Conservation (phyloP, 2,797 vertebrate genomes). For the Ceyx erithaca region DNA sequence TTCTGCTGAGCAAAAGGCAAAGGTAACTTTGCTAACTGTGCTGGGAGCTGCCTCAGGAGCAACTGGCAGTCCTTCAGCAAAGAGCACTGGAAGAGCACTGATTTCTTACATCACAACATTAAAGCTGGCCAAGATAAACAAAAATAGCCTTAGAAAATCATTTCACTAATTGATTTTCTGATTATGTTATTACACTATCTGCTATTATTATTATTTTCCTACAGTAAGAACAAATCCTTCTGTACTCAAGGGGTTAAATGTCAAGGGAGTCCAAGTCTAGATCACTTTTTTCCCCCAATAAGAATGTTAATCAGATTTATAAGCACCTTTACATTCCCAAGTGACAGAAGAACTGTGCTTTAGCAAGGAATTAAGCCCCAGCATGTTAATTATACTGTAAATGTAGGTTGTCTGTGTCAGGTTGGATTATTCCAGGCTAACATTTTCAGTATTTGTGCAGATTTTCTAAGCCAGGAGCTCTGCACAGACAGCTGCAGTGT, state of each 20-base stretch:
- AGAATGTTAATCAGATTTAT: conserved; percentile 14
- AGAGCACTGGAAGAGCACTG: not conserved
- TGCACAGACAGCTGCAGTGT: not conserved
- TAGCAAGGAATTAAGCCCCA: not conserved
- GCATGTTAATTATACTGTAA: not conserved
- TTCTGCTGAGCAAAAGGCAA: conserved; percentile 47
- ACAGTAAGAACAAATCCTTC: not conserved
- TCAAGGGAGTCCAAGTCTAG: not conserved
- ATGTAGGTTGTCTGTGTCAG: not conserved
- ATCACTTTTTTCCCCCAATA: not conserved
- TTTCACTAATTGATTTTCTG: not conserved
- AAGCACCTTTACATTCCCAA: conserved; percentile 16
- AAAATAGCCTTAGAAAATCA: not conserved
- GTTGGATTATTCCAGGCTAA: not conserved
- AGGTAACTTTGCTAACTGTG: not conserved
- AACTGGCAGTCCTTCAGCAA: not conserved
- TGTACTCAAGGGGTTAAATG: not conserved
- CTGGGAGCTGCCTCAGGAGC: not conserved
- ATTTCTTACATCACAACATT: conserved; percentile 28
- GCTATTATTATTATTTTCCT: not conserved
- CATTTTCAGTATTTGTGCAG: not conserved
- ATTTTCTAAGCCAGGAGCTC: not conserved
- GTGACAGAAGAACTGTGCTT: not conserved
- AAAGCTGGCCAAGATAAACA: not conserved
- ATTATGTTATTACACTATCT: not conserved